phyloP scores from a whole-genome alignment of 2,797 vertebrate species.

The Dendrocincla tyrannina region DNA sequence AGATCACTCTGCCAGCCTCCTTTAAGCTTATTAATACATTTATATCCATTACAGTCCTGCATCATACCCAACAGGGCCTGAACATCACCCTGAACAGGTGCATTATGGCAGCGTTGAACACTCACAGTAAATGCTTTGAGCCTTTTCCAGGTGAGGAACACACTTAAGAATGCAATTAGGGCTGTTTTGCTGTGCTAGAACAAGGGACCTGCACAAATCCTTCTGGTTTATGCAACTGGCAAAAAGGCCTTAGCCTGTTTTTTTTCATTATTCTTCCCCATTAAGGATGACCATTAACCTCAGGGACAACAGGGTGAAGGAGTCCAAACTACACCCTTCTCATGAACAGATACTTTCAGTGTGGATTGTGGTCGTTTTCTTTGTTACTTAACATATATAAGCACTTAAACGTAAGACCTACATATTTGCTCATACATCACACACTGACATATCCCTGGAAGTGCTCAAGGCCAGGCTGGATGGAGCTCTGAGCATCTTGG shows the following conservation, averaged over 20 bases:
- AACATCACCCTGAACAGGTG: not conserved
- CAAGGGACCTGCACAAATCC: not conserved
- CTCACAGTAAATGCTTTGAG: not conserved
- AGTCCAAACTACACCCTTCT: not conserved
- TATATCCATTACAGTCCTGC: not conserved
- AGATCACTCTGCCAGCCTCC: not conserved
- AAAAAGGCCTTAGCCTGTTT: not conserved
- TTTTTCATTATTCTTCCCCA: not conserved
- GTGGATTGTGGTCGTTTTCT: not conserved
- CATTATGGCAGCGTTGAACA: not conserved
- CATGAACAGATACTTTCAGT: accelerated
- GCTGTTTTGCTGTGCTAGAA: not conserved
- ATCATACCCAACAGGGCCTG: not conserved
- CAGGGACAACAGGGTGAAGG: accelerated
- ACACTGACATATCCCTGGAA: not conserved
- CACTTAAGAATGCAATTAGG: not conserved
- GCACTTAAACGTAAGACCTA: not conserved
- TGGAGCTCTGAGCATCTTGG: not conserved
- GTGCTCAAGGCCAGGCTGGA: not conserved
- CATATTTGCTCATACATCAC: not conserved
- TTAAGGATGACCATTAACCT: not conserved
- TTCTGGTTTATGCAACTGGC: not conserved
- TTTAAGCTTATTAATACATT: not conserved
- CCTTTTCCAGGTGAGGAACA: not conserved
- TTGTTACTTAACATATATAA: not conserved